Conservation (phyloP, 2,888 invertebrate genomes). For the Minunthozetes semirufus region DNA sequence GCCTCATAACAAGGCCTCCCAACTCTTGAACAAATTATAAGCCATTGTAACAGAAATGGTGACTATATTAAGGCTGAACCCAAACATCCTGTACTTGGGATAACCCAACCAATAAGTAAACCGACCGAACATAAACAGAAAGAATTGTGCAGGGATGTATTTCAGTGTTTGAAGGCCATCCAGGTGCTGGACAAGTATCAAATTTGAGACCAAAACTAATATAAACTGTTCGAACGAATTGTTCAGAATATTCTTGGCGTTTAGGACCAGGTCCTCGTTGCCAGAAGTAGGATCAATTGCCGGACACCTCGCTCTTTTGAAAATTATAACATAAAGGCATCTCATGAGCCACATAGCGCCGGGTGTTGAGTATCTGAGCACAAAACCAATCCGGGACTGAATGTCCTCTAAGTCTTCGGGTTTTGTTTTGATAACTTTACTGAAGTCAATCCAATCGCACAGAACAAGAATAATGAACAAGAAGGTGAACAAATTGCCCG, state of each 20-base stretch:
- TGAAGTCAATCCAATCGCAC: background rate
- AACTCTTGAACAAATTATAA: background rate
- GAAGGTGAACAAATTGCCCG: background rate
- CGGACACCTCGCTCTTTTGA: background rate
- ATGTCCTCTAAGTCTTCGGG: background rate
- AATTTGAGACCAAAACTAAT: background rate
- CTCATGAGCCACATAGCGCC: background rate
- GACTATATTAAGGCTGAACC: background rate
- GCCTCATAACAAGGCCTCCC: background rate
- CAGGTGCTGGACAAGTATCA: conserved; percentile 6
- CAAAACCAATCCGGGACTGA: background rate
- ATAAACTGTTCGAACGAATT: conserved; percentile 36
- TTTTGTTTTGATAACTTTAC: background rate
- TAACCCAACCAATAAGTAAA: conserved; percentile 36
- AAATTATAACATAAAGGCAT: background rate
- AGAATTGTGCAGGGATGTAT: conserved; percentile 29
- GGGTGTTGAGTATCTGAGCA: background rate
- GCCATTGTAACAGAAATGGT: background rate
- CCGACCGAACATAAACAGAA: conserved; percentile 26
- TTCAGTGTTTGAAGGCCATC: conserved; percentile 4
- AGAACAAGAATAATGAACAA: background rate
- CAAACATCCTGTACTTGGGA: conserved; percentile 32
- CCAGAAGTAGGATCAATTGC: conserved; percentile 31
- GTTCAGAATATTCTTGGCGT: conserved; percentile 24
- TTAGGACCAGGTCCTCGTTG: background rate